Evolutionary conservation across 1,140 invertebrate species (phyloP).

Genomic region (Drosophila sturtevanti): DNA sequence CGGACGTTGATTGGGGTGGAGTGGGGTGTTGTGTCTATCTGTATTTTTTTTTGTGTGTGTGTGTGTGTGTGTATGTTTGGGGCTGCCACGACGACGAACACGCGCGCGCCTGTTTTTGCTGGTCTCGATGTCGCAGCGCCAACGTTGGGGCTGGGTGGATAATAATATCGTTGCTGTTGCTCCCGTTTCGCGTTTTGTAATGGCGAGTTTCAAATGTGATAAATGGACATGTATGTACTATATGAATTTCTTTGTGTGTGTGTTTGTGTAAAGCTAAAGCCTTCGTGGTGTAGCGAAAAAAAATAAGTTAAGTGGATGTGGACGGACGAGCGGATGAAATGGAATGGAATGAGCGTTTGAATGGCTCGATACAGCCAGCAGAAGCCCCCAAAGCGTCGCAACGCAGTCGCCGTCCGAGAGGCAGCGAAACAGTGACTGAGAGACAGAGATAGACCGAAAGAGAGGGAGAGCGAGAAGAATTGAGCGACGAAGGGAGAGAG

Average conservation of each 20-base stretch:
- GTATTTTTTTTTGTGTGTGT: constrained; percentile 8
- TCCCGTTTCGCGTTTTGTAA: constrained; percentile 61
- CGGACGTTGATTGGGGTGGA: constrained; percentile 49
- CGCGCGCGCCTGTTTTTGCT: constrained; percentile 63
- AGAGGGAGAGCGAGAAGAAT: neutral
- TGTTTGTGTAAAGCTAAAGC: constrained; percentile 37
- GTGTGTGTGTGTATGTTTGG: constrained; percentile 26
- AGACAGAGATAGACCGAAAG: constrained; percentile 8
- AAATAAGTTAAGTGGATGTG: constrained; percentile 74
- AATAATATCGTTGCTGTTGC: constrained; percentile 59
- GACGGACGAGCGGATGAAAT: constrained; percentile 81
- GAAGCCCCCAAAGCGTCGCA: constrained; percentile 52
- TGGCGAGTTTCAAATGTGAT: constrained; percentile 62
- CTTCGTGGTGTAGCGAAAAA: constrained; percentile 43
- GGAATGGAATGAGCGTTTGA: constrained; percentile 75
- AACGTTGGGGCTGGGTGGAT: constrained; percentile 46
- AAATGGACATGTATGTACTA: constrained; percentile 42
- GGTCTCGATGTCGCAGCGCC: constrained; percentile 50
- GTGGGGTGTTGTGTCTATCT: constrained; percentile 17
- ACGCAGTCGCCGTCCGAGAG: constrained; percentile 36
- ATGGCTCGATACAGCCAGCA: constrained; percentile 59
- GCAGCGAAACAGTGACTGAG: constrained; percentile 10
- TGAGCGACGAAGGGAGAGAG: constrained; percentile 11
- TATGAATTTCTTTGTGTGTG: too few species aligned
- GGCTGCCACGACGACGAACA: constrained; percentile 62